phyloP scores from a whole-genome alignment of 35 echinoderm and acorn worm species.

The Diadema setosum region DNA sequence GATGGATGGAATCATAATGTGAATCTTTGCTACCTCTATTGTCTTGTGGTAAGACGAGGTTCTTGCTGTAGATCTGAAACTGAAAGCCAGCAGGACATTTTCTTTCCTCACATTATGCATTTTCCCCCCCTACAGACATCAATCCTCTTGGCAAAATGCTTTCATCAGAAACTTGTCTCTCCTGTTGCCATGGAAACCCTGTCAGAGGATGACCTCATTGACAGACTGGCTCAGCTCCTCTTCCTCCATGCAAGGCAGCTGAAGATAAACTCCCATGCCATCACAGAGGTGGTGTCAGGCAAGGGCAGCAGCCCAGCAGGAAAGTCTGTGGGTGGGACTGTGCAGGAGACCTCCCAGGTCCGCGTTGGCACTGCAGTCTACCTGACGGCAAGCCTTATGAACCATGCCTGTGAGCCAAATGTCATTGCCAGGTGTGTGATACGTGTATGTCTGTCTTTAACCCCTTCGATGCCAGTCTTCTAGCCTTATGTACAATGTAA shows the following conservation, averaged over 20 bases:
- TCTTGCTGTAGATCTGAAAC: no score
- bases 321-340: background rate
- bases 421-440: constrained; percentile 77
- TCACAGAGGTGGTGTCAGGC: background rate
- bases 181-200: background rate
- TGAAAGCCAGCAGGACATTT: no score
- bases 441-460: no score
- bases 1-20: no score
- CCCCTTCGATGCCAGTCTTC: no score
- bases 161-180: background rate
- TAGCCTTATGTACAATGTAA: no score
- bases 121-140: background rate
- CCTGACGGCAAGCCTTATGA: constrained; percentile 73
- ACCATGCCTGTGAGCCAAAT: constrained; percentile 91
- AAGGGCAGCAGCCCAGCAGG: background rate
- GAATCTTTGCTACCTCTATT: no score
- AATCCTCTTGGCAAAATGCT: constrained; percentile 27
- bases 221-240: background rate
- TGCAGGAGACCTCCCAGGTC: constrained; percentile 55
- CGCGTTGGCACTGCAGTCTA: constrained; percentile 84
- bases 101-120: no score
- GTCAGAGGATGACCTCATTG: background rate
- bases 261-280: constrained; percentile 7
- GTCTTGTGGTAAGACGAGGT: no score
- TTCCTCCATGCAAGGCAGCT: background rate